Base-by-base conservation (phyloP, 2,888 invertebrate species). In the Andrena dorsata region DNA sequence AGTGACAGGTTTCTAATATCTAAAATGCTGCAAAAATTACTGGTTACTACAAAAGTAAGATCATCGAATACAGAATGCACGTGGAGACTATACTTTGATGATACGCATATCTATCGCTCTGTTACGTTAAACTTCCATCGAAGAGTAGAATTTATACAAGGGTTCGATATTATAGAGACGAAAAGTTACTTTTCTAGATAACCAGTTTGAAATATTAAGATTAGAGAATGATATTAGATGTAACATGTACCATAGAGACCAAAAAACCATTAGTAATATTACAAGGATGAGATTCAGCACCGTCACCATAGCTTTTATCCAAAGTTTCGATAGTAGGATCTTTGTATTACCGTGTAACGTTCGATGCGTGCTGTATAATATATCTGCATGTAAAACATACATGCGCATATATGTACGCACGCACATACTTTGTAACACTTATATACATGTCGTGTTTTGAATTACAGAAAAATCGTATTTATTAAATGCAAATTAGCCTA, bases 191-290 rank as follows among this genome's bases (percentile, higher is more conserved):
- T 84, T 78, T 80, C 64, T 82, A 77, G 69, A 76, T 84, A 88
- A 88, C 88, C 82, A 86, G 86, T 77, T 61, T 26, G 10, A 35
- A 70, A 35, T 60, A 30, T 73, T 51, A 74, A 68, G 65, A 51
- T 79, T 32, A 77, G 65, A 80, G 83, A 68, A 83, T 76, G 81
- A 84, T 83, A 86, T 80, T 80, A 85, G 69, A 78, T 77, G 78
- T 84, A 73, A 84, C 80, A 75, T 87, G 84, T 87, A 92, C 92
- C 91, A 91, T 90, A 92, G 90, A 93, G 89, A 92, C 92, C 92
- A 91, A 91, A 90, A 88, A 87, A 91, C 91, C 89, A 92, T 93
- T 94, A 93, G 94, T 93, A 89, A 90, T 91, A 91, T 88, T 90
- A 88, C 88, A 84, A 91, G 88, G 87, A 86, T 91, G 86, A 90